Conservation (phyloP, 2,113 vertebrate genomes). For the Orthonyx spaldingii region DNA sequence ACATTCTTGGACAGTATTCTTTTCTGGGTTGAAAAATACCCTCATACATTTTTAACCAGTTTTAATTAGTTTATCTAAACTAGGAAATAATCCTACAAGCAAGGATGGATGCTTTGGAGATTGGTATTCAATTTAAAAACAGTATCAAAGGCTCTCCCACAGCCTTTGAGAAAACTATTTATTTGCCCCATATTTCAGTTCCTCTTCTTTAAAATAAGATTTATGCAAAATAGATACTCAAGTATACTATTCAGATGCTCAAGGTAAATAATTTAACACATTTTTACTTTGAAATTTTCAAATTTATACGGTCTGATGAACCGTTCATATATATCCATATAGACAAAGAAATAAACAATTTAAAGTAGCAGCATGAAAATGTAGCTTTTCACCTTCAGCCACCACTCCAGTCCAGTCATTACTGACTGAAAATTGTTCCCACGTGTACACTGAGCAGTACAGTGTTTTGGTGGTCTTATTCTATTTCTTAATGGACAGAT, state of each 20-base stretch:
- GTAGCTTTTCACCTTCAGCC: not conserved
- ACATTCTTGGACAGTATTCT: not conserved
- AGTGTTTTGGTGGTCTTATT: constrained; percentile 21
- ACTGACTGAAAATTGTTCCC: constrained; percentile 50
- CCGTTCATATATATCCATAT: not conserved
- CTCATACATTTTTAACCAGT: not conserved
- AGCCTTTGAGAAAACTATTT: not conserved
- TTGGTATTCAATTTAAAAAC: not conserved
- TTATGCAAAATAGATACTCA: not conserved
- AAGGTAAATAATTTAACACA: not conserved
- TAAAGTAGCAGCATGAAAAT: not conserved
- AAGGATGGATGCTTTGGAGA: not conserved
- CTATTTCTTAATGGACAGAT: not conserved
- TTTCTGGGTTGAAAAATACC: not conserved
- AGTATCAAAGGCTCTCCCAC: rapidly evolving
- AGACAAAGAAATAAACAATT: not conserved
- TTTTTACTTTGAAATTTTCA: not conserved
- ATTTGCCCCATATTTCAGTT: not conserved
- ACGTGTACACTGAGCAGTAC: not conserved
- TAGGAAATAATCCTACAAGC: not conserved
- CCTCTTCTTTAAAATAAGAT: not conserved
- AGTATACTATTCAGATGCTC: not conserved
- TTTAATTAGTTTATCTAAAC: not conserved
- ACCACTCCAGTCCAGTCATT: not conserved
- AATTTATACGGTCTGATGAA: not conserved